Base-by-base conservation (phyloP, 92 coral and sea anemone genomes). In the Phenganax subtilis region DNA sequence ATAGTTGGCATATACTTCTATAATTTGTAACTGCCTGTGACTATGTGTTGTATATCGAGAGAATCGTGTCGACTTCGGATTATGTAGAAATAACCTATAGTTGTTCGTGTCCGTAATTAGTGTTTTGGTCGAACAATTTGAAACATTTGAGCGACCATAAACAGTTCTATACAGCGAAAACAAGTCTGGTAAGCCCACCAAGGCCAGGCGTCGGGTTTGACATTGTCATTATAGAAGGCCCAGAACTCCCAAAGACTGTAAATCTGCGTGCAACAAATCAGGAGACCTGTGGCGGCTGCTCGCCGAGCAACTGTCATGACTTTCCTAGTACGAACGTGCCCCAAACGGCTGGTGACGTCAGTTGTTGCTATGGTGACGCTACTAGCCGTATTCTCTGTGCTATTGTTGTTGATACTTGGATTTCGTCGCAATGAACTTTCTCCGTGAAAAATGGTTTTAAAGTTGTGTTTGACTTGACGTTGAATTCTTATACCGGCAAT, bases 171-270 rank as follows among this genome's bases (percentile, higher is more conserved):
- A 11, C 57, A 28, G 6, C 91, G 86, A 14, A 68, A 77, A 67
- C 84, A 71, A 9, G 91, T 82, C 83, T 88, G 91, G 55, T 85
- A 28, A 14, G 54, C 57, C 53, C 80, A 81, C 91, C 91, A 88
- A 56, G 87, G 85, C 91, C 91, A 88, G 51, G 89, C 81, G 31
- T 76, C 44, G 0, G 81, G 81, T 15, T 25, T 0, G 30, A 59
- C 57, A 59, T 59, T 55, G 6, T 76, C 51, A 25, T 57, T 76
- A 27, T 76, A 76, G 56, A 76, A 76, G 25, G 47, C 81, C 12
- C 37, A 76, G n/a, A 76, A 76, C 70, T 76, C 81, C 81, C 81
- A 76, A 31, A 76, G 81, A n/a, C 69, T 54, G 60, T 76, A 76
- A 28, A 58, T 76, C 54, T 76, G 81, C 16, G 70, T 28, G 55